Evolutionary conservation across 2,888 invertebrate genomes (phyloP).

Genomic region (Patella depressa): DNA sequence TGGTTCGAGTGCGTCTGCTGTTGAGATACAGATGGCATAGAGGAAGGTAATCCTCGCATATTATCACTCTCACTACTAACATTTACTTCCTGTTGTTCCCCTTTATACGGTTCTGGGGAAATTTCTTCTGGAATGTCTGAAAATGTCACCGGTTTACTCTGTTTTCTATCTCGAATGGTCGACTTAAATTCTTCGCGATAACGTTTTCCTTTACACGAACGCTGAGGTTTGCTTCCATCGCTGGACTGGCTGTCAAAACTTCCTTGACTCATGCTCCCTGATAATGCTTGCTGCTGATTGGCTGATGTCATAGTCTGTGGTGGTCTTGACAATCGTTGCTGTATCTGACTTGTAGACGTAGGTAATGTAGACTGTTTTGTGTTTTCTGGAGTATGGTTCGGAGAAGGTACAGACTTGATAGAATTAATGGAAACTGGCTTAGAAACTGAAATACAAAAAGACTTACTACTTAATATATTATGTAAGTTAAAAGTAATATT

Average conservation of each 20-base stretch:
- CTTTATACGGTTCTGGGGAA: constrained; percentile 12
- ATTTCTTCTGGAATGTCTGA: constrained; percentile 27
- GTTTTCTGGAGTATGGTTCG: background rate
- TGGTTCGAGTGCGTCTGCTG: background rate
- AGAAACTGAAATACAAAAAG: constrained; percentile 1
- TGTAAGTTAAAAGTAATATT: too few relatives aligned
- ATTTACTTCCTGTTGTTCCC: background rate
- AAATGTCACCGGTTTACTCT: constrained; percentile 14
- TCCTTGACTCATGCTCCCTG: constrained; percentile 20
- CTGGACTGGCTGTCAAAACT: constrained; percentile 27
- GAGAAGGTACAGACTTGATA: background rate
- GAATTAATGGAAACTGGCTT: constrained; percentile 8
- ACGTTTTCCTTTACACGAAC: constrained; percentile 57
- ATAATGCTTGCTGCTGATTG: constrained; percentile 16
- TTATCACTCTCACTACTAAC: background rate
- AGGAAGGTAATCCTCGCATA: background rate
- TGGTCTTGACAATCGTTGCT: constrained; percentile 38
- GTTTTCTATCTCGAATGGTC: constrained; percentile 42
- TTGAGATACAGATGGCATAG: background rate
- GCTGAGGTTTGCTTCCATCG: constrained; percentile 44
- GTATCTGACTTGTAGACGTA: constrained; percentile 2
- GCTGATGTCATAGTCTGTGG: constrained; percentile 27
- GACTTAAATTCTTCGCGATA: constrained; percentile 55
- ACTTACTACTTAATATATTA: background rate
- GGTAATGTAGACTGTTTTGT: background rate